Conservation (phyloP, 2,797 vertebrate genomes). For the Malurus leucopterus region DNA sequence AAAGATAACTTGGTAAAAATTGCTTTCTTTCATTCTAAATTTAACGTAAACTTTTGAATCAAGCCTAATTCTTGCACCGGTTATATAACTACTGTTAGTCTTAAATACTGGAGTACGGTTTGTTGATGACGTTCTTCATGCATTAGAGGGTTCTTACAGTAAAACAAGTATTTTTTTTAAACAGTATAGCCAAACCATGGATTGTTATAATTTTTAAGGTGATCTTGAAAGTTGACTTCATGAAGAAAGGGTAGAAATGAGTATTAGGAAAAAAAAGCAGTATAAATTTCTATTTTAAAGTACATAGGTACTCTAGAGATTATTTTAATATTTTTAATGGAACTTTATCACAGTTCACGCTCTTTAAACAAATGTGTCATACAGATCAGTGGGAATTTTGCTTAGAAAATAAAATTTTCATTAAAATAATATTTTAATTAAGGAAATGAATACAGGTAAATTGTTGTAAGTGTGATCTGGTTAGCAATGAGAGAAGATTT, state of each 20-base stretch:
- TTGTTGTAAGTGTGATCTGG: background rate
- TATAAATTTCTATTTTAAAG: background rate
- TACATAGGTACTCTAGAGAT: background rate
- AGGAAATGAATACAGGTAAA: background rate
- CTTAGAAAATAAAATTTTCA: background rate
- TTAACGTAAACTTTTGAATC: background rate
- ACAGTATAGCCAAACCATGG: background rate
- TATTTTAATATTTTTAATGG: background rate
- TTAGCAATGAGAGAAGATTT: constrained; percentile 19
- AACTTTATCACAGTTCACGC: background rate
- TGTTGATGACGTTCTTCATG: background rate
- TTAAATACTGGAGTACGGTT: background rate
- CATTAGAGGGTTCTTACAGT: background rate
- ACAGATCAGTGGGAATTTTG: background rate
- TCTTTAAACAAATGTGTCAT: background rate
- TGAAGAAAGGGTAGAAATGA: background rate
- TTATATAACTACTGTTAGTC: background rate
- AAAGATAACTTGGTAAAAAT: background rate
- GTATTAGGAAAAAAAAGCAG: background rate
- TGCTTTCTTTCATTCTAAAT: background rate
- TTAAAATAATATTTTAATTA: constrained; percentile 18
- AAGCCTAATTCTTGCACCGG: background rate
- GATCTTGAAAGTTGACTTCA: background rate
- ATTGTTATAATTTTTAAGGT: background rate
- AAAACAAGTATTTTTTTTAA: background rate